Evolutionary conservation across 2,888 invertebrate species (phyloP).

Genomic region (Lasius fuliginosus): DNA sequence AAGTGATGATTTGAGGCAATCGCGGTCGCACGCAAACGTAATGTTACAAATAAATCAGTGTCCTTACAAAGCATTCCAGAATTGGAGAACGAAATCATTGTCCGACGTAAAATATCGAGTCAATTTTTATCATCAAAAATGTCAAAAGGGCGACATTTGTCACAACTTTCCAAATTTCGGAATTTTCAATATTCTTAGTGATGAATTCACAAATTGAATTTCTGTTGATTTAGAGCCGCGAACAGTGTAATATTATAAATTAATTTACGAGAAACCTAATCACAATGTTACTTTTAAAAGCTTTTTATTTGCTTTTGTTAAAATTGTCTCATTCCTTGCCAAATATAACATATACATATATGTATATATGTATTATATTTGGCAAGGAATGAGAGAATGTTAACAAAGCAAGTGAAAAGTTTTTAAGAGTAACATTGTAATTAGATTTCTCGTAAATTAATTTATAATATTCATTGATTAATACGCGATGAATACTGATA

Average conservation of each 20-base stretch:
- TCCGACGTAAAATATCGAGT: not conserved
- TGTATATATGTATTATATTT: not conserved
- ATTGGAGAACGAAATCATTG: not conserved
- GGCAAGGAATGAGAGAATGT: not conserved
- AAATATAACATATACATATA: not conserved
- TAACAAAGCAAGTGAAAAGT: not conserved
- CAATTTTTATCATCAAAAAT: not conserved
- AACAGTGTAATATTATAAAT: not conserved
- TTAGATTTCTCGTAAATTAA: not conserved
- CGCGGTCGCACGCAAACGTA: not conserved
- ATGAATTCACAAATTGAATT: not conserved
- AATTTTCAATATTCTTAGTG: not conserved
- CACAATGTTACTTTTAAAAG: not conserved
- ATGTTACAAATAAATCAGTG: constrained; percentile 8
- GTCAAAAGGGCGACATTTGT: not conserved
- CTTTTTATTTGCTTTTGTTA: not conserved
- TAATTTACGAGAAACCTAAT: not conserved
- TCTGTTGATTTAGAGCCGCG: not conserved
- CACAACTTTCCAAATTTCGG: not conserved
- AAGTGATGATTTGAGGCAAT: not conserved
- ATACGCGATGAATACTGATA: not conserved
- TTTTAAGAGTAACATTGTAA: not conserved
- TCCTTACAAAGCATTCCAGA: not conserved
- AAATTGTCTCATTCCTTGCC: not conserved
- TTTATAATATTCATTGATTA: not conserved